A percentile compares a stretch with the other conserved stretches of the same genome.
Evolutionary conservation across 2,797 vertebrate species (phyloP).

Genomic region (Limosa lapponica): DNA sequence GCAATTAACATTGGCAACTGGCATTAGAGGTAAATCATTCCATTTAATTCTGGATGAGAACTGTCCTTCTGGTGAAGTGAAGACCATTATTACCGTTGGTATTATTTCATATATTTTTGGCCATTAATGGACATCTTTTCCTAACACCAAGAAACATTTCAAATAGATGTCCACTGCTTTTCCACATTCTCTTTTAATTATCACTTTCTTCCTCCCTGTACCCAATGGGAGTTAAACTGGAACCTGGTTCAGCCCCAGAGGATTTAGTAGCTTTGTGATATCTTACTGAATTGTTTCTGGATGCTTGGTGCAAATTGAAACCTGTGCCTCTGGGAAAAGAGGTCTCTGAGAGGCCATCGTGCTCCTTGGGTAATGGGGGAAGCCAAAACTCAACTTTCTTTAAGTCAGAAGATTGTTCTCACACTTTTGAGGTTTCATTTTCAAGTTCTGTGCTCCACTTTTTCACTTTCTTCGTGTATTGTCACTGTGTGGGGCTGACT

Average conservation of each 20-base stretch:
- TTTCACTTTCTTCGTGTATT: neutral
- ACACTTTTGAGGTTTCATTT: conserved; percentile 37
- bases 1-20: conserved; percentile 28
- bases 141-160: neutral
- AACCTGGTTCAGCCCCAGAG: neutral
- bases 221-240: neutral
- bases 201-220: conserved; percentile 31
- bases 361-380: neutral
- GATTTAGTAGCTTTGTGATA: conserved; percentile 23
- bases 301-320: conserved; percentile 60
- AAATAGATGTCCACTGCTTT: neutral
- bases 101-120: neutral
- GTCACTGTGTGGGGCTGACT: neutral
- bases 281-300: conserved; percentile 28
- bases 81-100: neutral
- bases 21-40: conserved; percentile 17
- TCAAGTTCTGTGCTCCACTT: neutral
- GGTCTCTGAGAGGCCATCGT: neutral
- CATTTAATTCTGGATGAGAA: conserved; percentile 19
- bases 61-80: neutral
- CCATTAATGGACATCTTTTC: neutral
- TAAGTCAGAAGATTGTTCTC: conserved; percentile 4
- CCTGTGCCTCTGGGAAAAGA: neutral
- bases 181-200: conserved; percentile 58
- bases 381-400: neutral